These are phyloP conservation scores for Allobates femoralis DNA, from an alignment of 2,797 vertebrate species.

Conservation along the genomic window DNA sequence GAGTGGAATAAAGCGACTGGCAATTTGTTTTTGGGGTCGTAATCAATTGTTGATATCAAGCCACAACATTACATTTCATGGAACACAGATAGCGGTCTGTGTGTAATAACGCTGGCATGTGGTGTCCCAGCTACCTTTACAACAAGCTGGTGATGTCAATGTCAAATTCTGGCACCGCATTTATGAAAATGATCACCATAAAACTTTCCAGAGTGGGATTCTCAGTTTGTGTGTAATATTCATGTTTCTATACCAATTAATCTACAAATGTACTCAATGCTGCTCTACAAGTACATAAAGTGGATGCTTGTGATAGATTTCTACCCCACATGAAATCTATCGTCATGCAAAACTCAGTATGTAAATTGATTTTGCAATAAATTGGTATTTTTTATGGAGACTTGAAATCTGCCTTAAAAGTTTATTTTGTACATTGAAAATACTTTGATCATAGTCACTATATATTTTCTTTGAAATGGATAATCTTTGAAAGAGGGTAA, in stretches of 20 bases:
- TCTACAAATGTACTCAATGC: background rate
- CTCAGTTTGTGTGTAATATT: background rate
- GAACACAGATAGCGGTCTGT: constrained; percentile 49
- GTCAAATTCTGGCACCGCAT: constrained; percentile 38
- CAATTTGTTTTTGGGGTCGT: constrained; percentile 61
- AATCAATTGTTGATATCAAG: constrained; percentile 52
- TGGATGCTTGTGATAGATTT: background rate
- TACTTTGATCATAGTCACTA: constrained; percentile 4
- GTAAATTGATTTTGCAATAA: background rate
- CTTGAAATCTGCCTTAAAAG: background rate
- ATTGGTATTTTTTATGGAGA: background rate
- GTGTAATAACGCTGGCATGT: constrained; percentile 43
- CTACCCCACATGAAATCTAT: background rate
- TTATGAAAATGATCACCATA: constrained; percentile 29
- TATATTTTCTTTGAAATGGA: constrained; percentile 33
- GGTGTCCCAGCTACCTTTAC: constrained; percentile 42
- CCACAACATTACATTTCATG: constrained; percentile 51
- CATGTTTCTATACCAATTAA: background rate
- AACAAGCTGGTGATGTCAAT: constrained; percentile 30
- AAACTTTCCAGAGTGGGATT: background rate
- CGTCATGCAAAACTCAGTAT: background rate
- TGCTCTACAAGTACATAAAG: background rate
- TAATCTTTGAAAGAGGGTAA: constrained; percentile 7
- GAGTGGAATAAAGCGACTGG: constrained; percentile 40
- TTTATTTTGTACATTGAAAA: background rate